A percentile compares a stretch with the other conserved stretches of the same genome.
Conservation (phyloP, 1,140 invertebrate species). For the Diplogasteroides magnus region DNA sequence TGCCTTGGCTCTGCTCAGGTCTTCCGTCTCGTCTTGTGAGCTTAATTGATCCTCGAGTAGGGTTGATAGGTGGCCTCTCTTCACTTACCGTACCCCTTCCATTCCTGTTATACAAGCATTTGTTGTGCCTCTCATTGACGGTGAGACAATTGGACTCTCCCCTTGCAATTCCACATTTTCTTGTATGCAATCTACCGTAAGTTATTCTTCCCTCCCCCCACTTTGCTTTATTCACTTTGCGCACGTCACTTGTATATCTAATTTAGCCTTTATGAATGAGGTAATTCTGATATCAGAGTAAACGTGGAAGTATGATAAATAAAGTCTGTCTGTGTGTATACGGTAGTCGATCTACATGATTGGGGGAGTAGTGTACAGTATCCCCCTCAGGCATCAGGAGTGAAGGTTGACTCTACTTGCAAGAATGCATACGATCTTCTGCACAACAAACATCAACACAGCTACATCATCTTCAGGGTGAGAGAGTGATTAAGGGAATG, state of each 20-base stretch:
- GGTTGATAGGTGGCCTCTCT: no score
- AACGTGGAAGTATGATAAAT: no score
- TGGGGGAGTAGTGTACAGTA: no score
- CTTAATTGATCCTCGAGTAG: no score
- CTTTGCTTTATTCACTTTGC: neutral
- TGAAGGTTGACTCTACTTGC: conserved; percentile 52
- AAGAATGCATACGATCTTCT: conserved; percentile 53
- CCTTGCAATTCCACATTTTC: neutral
- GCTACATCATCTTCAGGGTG: conserved; percentile 49
- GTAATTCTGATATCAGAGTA: no score
- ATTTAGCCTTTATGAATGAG: no score
- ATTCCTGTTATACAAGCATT: neutral
- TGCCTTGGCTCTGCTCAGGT: conserved; percentile 3
- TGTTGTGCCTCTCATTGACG: neutral
- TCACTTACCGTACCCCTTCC: neutral
- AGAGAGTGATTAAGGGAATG: neutral
- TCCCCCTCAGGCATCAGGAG: conserved; percentile 46
- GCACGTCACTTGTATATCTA: no score
- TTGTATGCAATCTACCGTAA: conserved; percentile 14
- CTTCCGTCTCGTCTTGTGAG: neutral
- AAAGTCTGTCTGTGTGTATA: no score
- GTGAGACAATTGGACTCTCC: conserved; percentile 3
- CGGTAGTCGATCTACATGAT: no score
- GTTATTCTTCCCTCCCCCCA: neutral
- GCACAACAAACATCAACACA: conserved; percentile 51